Base-by-base conservation (phyloP, 2,888 invertebrate species). In the Sabellastarte sp. region DNA sequence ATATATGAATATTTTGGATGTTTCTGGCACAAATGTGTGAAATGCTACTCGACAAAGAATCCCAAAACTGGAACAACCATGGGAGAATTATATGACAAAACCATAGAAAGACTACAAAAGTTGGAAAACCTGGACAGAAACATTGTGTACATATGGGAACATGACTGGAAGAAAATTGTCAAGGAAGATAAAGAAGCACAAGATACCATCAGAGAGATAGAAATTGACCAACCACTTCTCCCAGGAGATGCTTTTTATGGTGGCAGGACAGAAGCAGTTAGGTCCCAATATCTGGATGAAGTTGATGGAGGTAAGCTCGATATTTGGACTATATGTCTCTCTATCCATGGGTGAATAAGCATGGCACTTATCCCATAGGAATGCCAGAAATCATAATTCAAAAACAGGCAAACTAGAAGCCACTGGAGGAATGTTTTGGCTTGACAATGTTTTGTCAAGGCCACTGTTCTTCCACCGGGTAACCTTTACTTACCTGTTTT, bases 1-100 rank as follows among this genome's bases (percentile, higher is more conserved):
- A n/a, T n/a, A n/a, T 41, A 41, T 41, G 41, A 41, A 20, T 41
- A 5, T 26, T 26, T 24, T n/a, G 53, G 53, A n/a, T 15, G 28
- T 53, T 24, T 53, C 5, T 53, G 10, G 20, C 53, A 53, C 28
- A 26, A 26, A 26, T 53, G 53, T 26, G 4, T 26, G 20, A 10
- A n/a, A 26, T 53, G 53, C 53, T 53, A 53, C 53, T 5, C 53
- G 20, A 53, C 53, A 24, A 26, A 24, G 28, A 53, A 53, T 53
- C 5, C 53, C 24, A 26, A 20, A 10, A 53, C 5, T 26, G 53
- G 53, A 20, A n/a, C 20, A 53, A 53, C 53, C 5, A 53, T 53
- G 53, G 53, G 28, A 26, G 20, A 53, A 26, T 26, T 53, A 5
- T n/a, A 26, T 5, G 15, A 53, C 5, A 5, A 5, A 15, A 53